Base-by-base conservation (phyloP, 2,113 vertebrate genomes). In the Sebastes schlegelii region DNA sequence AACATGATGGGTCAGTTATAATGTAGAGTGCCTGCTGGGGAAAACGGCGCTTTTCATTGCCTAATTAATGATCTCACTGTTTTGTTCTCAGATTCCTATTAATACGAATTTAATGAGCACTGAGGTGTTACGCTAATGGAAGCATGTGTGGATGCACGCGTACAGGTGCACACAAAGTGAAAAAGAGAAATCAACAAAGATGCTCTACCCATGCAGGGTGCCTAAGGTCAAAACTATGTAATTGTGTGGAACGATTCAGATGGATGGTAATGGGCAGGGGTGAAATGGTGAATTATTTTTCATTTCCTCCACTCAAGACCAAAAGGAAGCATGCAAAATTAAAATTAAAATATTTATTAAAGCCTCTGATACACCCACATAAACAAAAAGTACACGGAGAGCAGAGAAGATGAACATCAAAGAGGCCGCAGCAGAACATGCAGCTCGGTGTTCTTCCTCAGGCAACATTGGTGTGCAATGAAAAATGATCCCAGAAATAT, bases 351-450 rank as follows among this genome's bases (percentile, higher is more conserved):
- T 52, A 62, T 73, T 62, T 58, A 71, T 80, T 9, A 74, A 75
- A 75, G 74, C 74, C 60, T 78, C 77, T 54, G 51, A 80, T 84
- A 83, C 77, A 72, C 90, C 87, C 83, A 93, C 83, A 84, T 52
- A 63, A 64, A 70, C 72, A 78, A 77, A 34, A 78, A 73, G 40
- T 21, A 63, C n/a, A 69, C 3, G 43, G 58, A 67, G 19, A 76
- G 60, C 19, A 26, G 46, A 34, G 63, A 64, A 54, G 9, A 76
- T 23, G 61, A 67, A 11, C 40, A 84, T 80, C 34, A 66, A 74
- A 84, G 16, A 90, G 43, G 76, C 43, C 42, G 23, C 10, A 43
- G 78, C 57, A 77, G 73, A 86, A 80, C 77, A 83, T 8, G 49
- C 49, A 74, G 76, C 57, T 52, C 70, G 17, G 54, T 64, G 55